These are phyloP conservation scores for Amblyraja radiata DNA, from an alignment of 2,797 vertebrate genomes.

Conservation along the genomic window DNA sequence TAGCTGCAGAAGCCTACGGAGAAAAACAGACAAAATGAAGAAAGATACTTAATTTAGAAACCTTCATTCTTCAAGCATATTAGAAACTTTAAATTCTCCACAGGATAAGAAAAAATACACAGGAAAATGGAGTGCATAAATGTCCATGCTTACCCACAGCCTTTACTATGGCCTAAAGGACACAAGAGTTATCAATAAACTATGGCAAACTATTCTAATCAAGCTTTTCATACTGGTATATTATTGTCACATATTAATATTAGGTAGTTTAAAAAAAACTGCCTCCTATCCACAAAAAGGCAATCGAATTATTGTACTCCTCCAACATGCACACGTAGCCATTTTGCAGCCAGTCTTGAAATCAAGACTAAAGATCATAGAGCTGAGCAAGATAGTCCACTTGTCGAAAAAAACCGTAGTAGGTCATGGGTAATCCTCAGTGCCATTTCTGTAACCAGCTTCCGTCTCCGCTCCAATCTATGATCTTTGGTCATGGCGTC, in stretches of 20 bases:
- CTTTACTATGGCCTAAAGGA: background rate
- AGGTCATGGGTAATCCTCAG: too few relatives aligned
- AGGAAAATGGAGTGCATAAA: background rate
- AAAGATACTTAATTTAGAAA: background rate
- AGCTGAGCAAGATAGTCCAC: too few relatives aligned
- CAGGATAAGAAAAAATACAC: background rate
- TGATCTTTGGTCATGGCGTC: too few relatives aligned
- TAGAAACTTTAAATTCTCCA: background rate
- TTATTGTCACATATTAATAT: too few relatives aligned
- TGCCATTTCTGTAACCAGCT: too few relatives aligned
- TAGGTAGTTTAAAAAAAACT: too few relatives aligned
- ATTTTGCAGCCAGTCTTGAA: background rate
- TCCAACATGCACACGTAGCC: background rate
- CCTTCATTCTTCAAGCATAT: background rate
- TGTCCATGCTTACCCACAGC: background rate
- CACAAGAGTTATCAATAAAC: background rate
- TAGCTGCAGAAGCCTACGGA: conserved; percentile 73
- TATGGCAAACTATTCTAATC: background rate
- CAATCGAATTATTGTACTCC: background rate
- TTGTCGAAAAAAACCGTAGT: too few relatives aligned
- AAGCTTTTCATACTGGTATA: too few relatives aligned
- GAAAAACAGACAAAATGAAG: conserved; percentile 40
- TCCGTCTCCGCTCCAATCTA: too few relatives aligned
- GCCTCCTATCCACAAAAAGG: too few relatives aligned
- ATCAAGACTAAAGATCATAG: too few relatives aligned